Conservation (phyloP, 1,140 invertebrate species). For the Glossosoma conforme region DNA sequence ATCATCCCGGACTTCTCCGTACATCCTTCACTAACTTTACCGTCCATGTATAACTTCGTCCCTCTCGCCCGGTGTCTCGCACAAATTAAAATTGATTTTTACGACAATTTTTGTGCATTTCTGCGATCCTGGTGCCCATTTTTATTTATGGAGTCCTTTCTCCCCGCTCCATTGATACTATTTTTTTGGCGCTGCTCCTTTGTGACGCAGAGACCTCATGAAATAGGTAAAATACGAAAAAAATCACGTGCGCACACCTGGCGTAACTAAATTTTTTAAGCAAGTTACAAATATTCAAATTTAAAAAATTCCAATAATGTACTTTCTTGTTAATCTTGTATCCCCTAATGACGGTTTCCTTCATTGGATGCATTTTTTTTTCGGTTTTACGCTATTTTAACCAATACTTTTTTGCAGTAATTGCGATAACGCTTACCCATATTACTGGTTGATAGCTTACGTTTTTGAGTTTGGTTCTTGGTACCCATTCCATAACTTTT, state of each 20-base stretch:
- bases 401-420: too few species aligned
- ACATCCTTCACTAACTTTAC: constrained; percentile 34
- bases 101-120: constrained; percentile 18
- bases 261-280: too few species aligned
- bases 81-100: constrained; percentile 29
- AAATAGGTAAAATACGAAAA: constrained; percentile 30
- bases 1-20: constrained; percentile 8
- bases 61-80: constrained; percentile 1
- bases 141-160: constrained; percentile 30
- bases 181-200: constrained; percentile 16
- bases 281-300: too few species aligned
- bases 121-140: constrained; percentile 20
- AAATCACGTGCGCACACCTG: constrained; percentile 27
- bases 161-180: constrained; percentile 31
- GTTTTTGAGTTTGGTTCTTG: too few species aligned
- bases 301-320: too few species aligned
- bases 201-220: constrained; percentile 20
- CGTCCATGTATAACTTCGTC: neutral
- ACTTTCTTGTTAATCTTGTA: too few species aligned
- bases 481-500: too few species aligned
- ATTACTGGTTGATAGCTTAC: too few species aligned
- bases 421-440: too few species aligned
- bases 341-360: too few species aligned
- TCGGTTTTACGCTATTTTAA: too few species aligned
- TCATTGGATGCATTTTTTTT: too few species aligned